Evolutionary conservation across 2,888 invertebrate genomes (phyloP).

Genomic region (Parelbella ahira): DNA sequence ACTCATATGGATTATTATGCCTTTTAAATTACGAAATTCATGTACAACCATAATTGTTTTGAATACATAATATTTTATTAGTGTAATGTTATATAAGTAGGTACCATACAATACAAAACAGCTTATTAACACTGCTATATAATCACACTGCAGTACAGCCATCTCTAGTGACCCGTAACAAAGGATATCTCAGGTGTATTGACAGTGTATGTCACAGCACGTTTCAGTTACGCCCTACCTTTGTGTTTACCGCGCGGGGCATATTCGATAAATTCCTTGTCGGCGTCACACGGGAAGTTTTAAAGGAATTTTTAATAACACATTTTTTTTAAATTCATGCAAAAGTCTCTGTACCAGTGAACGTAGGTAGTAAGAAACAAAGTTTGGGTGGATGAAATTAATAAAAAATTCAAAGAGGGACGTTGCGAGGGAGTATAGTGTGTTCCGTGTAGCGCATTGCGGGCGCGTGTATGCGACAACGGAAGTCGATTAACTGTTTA

Average conservation of each 20-base stretch:
- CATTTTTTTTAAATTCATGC: conserved; percentile 6
- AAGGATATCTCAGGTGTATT: conserved; percentile 1
- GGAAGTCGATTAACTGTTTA: conserved; percentile 22
- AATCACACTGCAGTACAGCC: no score
- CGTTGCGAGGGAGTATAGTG: conserved; percentile 5
- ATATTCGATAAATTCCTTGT: conserved; percentile 5
- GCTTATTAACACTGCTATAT: no score
- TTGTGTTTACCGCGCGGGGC: conserved; percentile 1
- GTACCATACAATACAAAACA: no score
- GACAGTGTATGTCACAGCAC: not conserved
- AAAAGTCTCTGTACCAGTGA: not conserved
- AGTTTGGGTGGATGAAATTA: not conserved
- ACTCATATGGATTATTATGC: no score
- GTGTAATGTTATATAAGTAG: no score
- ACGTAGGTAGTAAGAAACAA: not conserved
- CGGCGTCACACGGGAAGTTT: no score
- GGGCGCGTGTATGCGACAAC: conserved; percentile 10
- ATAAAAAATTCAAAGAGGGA: conserved; percentile 14
- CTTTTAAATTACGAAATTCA: no score
- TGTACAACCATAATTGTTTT: no score
- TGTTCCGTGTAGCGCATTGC: conserved; percentile 13
- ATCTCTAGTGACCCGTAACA: no score
- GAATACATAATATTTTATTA: no score
- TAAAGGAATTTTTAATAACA: no score
- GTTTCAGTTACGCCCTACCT: not conserved